Conservation (phyloP, 2,797 vertebrate species). For the Pelodytes ibericus region DNA sequence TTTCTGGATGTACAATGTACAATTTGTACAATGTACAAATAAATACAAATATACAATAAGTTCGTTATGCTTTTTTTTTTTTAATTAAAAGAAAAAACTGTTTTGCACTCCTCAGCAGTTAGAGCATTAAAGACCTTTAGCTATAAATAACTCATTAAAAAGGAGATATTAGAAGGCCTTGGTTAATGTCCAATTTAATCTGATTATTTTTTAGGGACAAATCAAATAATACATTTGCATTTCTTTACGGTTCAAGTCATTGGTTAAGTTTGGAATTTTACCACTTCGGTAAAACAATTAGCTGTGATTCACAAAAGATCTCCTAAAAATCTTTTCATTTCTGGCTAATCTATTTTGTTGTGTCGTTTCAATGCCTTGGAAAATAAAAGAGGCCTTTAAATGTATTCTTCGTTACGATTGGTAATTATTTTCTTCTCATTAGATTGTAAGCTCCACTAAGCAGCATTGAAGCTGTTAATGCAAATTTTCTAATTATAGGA, state of each 20-base stretch:
- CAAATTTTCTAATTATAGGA: constrained; percentile 37
- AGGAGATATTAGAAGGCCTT: not conserved
- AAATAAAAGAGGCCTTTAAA: constrained; percentile 39
- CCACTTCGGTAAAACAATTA: constrained; percentile 24
- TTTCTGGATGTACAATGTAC: too few relatives aligned
- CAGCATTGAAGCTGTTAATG: constrained; percentile 14
- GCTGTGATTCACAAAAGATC: constrained; percentile 14
- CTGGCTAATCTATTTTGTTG: constrained; percentile 37
- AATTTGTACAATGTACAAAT: too few relatives aligned
- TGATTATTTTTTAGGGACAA: too few relatives aligned
- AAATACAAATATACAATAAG: too few relatives aligned
- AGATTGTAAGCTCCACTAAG: constrained; percentile 24
- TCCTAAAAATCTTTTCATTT: constrained; percentile 29
- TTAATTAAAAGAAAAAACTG: too few relatives aligned
- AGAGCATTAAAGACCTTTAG: not conserved
- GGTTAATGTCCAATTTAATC: not conserved
- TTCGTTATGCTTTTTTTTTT: too few relatives aligned
- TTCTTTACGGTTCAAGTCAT: constrained; percentile 12
- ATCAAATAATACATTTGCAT: constrained; percentile 18
- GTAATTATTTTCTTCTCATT: constrained; percentile 48
- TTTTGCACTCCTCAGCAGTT: too few relatives aligned
- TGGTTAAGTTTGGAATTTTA: constrained; percentile 28
- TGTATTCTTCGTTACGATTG: constrained; percentile 1
- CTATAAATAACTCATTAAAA: constrained; percentile 42
- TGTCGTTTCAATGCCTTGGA: constrained; percentile 18